Percentiles rank a stretch among this genome's conserved stretches.
These are phyloP conservation scores for Pterostichus niger DNA, from an alignment of 2,888 invertebrate species.

Conservation along the genomic window DNA sequence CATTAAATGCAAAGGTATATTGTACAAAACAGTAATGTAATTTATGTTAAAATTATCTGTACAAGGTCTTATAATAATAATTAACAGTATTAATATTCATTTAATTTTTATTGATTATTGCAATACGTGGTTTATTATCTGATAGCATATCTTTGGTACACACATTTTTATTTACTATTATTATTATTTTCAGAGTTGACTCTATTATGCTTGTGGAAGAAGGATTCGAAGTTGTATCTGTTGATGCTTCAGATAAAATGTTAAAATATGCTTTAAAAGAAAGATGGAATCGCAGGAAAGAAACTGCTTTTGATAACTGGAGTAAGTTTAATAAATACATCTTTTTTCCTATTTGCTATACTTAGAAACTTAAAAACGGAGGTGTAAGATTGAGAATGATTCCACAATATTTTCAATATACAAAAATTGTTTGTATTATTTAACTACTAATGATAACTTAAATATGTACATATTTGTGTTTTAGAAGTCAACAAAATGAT, in stretches of 20 bases:
- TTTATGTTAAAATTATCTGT: neutral
- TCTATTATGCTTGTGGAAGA: conserved; percentile 93
- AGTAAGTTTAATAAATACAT: conserved; percentile 79
- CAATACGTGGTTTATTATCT: neutral
- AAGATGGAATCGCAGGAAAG: conserved; percentile 90
- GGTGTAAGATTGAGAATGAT: no score
- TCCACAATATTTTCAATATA: no score
- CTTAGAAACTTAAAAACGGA: no score
- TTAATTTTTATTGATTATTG: neutral
- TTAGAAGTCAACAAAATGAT: neutral
- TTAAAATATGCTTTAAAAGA: conserved; percentile 92
- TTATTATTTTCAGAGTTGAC: conserved; percentile 83
- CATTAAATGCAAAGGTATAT: neutral
- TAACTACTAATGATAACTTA: no score
- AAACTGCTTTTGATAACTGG: conserved; percentile 90
- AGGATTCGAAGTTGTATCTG: conserved; percentile 91
- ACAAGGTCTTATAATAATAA: neutral
- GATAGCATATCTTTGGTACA: conserved; percentile 6
- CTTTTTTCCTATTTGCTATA: no score
- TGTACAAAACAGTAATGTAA: neutral
- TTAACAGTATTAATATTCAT: neutral
- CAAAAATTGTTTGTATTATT: no score
- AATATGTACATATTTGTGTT: neutral
- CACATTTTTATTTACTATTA: no score
- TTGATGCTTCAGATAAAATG: conserved; percentile 96